Evolutionary conservation across 2,113 vertebrate genomes (phyloP).

Genomic region (Manacus vitellinus): DNA sequence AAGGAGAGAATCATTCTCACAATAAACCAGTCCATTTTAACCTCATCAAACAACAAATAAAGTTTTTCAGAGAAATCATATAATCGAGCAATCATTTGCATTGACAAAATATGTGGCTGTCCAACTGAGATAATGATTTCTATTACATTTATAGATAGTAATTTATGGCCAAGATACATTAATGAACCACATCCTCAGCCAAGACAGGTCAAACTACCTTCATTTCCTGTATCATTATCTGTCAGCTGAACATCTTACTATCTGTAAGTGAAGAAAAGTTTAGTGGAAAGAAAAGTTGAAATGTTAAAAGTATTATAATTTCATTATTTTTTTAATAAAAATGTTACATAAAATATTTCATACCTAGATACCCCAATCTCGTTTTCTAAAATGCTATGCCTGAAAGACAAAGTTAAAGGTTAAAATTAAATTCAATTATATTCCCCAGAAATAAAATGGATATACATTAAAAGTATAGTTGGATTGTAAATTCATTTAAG

Average conservation of each 20-base stretch:
- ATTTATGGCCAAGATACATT: not conserved
- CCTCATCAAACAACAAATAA: not conserved
- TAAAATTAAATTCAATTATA: slow-evolving; percentile 48
- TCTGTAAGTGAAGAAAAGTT: not conserved
- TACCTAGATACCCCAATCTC: not conserved
- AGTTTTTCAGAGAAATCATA: not conserved
- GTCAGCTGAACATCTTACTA: not conserved
- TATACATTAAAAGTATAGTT: slow-evolving; percentile 66
- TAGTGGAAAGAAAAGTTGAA: not conserved
- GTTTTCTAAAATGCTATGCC: slow-evolving; percentile 29
- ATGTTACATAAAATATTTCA: slow-evolving; percentile 12
- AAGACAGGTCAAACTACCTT: not conserved
- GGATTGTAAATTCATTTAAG: slow-evolving; percentile 69
- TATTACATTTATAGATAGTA: not conserved
- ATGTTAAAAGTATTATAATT: slow-evolving; percentile 14
- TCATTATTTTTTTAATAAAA: slow-evolving; percentile 32
- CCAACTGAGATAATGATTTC: not conserved
- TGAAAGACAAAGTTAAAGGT: slow-evolving; percentile 38
- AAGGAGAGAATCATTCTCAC: not conserved
- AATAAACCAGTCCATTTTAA: not conserved
- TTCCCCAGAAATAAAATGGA: slow-evolving; percentile 61
- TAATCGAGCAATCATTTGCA: not conserved
- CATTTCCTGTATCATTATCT: not conserved
- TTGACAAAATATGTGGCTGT: not conserved
- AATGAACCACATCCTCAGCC: not conserved